Evolutionary conservation across 2,113 vertebrate genomes (phyloP).

Genomic region (Felis catus): F.catus_Fca126_mat1.0 CM031420.1:65358001-65358500

Average conservation of each 20-base stretch:
- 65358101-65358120: not conserved
- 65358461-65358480: slow-evolving; percentile 27
- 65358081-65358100: not conserved
- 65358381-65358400: not conserved
- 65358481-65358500: not conserved
- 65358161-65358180: not conserved
- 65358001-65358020: not conserved
- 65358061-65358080: not conserved
- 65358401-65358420: slow-evolving; percentile 18
- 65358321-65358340: slow-evolving; percentile 5
- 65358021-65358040: not conserved
- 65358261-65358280: not conserved
- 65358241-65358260: not conserved
- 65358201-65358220: not conserved
- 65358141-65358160: not conserved
- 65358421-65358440: not conserved
- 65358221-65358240: not conserved
- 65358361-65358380: not conserved
- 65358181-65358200: not conserved
- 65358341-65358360: not conserved
- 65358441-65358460: slow-evolving; percentile 29
- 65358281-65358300: not conserved
- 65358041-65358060: not conserved
- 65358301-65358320: not conserved
- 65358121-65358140: not conserved